Conservation (phyloP, 2,888 invertebrate genomes). For the Protonemura montana region DNA sequence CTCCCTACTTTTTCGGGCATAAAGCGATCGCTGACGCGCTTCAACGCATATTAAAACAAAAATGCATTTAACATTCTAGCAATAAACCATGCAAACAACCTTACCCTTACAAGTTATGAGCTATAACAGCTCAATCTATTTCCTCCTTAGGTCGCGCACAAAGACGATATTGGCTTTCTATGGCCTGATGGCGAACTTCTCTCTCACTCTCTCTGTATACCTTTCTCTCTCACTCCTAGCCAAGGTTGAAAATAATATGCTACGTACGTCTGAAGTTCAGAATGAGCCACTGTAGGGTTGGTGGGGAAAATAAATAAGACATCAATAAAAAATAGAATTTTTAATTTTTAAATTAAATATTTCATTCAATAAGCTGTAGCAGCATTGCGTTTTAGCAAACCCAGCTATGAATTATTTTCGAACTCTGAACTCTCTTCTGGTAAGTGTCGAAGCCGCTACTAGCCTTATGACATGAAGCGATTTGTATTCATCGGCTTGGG, state of each 20-base stretch:
- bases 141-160: slow-evolving; percentile 22
- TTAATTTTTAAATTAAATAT: neutral
- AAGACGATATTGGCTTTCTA: slow-evolving; percentile 26
- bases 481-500: neutral
- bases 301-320: slow-evolving; percentile 8
- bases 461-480: neutral
- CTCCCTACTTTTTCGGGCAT: slow-evolving; percentile 31
- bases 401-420: neutral
- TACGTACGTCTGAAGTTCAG: neutral
- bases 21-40: neutral
- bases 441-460: neutral
- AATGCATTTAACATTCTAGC: neutral
- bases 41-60: neutral
- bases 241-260: slow-evolving; percentile 13
- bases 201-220: neutral
- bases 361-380: neutral
- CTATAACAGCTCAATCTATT: neutral
- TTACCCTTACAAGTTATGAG: slow-evolving; percentile 9
- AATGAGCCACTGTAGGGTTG: slow-evolving; percentile 16
- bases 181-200: slow-evolving; percentile 14
- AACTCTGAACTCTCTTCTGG: neutral
- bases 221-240: neutral
- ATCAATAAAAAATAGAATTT: neutral
- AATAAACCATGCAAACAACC: neutral
- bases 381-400: neutral